Percentiles rank a stretch among this genome's conserved stretches.
Conservation (phyloP, 2,888 invertebrate genomes). For the Bembecia ichneumoniformis region DNA sequence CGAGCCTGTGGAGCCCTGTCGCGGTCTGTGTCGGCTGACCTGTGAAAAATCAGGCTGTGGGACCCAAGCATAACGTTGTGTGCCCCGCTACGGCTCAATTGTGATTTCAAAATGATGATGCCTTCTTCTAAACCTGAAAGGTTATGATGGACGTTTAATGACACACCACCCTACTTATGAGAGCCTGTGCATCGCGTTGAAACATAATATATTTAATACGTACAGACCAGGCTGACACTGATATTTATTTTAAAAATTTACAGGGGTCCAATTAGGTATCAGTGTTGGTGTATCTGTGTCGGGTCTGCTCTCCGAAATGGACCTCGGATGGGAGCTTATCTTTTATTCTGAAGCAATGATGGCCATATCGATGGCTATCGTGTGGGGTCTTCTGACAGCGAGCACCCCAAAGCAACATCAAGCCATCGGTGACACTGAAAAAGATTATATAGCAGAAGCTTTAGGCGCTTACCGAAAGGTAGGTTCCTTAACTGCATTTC, state of each 20-base stretch:
- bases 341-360: constrained; percentile 49
- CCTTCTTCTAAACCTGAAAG: no score
- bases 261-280: background rate
- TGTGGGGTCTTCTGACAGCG: constrained; percentile 43
- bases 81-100: no score
- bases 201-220: no score
- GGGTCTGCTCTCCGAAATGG: constrained; percentile 23
- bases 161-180: no score
- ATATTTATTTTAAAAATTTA: background rate
- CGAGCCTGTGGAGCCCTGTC: no score
- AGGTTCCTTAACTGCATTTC: background rate
- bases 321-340: constrained; percentile 52
- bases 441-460: constrained; percentile 45
- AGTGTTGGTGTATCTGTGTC: background rate
- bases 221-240: no score
- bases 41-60: no score
- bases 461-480: constrained; percentile 20
- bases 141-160: no score
- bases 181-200: no score
- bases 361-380: constrained; percentile 35
- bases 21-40: no score
- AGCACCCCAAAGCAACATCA: constrained; percentile 40
- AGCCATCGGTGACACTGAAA: constrained; percentile 49
- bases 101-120: no score
- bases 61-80: no score